phyloP scores from a whole-genome alignment of 1,140 invertebrate genomes.

The Drosophila kanapiae region DNA sequence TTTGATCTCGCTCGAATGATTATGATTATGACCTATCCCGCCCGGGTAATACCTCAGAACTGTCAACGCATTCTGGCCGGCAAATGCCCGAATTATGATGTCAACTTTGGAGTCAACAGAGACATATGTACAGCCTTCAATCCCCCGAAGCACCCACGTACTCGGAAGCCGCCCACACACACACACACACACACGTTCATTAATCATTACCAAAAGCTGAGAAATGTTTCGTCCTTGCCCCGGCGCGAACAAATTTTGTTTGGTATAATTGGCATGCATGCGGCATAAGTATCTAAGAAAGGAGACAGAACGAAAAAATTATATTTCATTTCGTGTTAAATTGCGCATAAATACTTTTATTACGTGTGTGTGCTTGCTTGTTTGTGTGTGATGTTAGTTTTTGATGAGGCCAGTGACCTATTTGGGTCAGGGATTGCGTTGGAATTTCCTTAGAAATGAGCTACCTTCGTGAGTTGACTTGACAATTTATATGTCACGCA shows the following conservation, averaged over 20 bases:
- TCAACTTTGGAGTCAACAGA: conserved; percentile 69
- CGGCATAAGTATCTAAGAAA: conserved; percentile 31
- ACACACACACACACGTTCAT: conserved; percentile 52
- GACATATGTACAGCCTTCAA: conserved; percentile 10
- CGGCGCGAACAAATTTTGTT: conserved; percentile 57
- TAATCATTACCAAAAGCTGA: conserved; percentile 69
- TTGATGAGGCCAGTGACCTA: conserved; percentile 39
- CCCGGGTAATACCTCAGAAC: conserved; percentile 16
- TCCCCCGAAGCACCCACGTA: conserved; percentile 3
- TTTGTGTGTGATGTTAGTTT: conserved; percentile 35
- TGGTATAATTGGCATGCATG: conserved; percentile 72
- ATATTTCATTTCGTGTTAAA: conserved; percentile 72
- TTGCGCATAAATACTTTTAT: conserved; percentile 67
- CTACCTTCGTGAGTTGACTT: conserved; percentile 4
- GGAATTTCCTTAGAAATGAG: background rate
- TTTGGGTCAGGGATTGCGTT: background rate
- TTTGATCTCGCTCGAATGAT: conserved; percentile 17
- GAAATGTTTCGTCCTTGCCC: conserved; percentile 33
- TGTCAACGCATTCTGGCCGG: conserved; percentile 66
- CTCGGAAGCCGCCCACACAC: background rate
- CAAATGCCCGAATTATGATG: conserved; percentile 75
- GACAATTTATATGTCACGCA: conserved; percentile 4
- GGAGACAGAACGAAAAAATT: conserved; percentile 48
- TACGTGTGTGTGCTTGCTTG: conserved; percentile 21
- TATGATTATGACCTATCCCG: conserved; percentile 36